phyloP scores from a whole-genome alignment of 2,888 invertebrate genomes.

The Platycheirus rosarum region DNA sequence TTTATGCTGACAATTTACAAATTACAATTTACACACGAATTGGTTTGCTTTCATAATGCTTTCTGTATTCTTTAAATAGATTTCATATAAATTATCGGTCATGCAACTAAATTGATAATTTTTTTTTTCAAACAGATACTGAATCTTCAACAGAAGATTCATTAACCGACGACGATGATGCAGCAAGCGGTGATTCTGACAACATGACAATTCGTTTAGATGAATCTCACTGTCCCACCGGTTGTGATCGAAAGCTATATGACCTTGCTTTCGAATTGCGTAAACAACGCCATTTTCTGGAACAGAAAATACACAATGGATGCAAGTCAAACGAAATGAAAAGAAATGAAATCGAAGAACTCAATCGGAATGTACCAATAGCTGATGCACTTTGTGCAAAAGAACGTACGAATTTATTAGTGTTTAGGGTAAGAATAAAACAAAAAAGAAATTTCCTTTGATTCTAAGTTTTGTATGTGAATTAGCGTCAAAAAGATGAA shows the following conservation, averaged over 20 bases:
- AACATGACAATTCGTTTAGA: slow-evolving; percentile 88
- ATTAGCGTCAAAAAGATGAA: slow-evolving; percentile 88
- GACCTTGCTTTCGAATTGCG: slow-evolving; percentile 87
- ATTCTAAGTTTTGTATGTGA: not conserved
- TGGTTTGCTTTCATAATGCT: too few species aligned
- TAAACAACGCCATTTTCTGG: slow-evolving; percentile 84
- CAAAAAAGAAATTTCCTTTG: not conserved
- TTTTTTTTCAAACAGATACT: slow-evolving; percentile 80
- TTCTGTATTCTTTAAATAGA: too few species aligned
- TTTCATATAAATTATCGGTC: too few species aligned
- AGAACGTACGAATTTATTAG: slow-evolving; percentile 85
- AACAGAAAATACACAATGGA: slow-evolving; percentile 85
- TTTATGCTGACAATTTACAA: too few species aligned
- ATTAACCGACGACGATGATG: slow-evolving; percentile 84
- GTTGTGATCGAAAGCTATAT: slow-evolving; percentile 87
- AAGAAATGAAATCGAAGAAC: slow-evolving; percentile 85
- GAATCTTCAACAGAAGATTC: slow-evolving; percentile 85
- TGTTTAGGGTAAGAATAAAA: slow-evolving; percentile 85
- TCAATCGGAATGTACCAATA: slow-evolving; percentile 84
- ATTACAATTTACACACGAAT: too few species aligned
- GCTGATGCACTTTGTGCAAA: slow-evolving; percentile 84
- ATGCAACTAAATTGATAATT: not conserved
- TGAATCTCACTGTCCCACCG: slow-evolving; percentile 88
- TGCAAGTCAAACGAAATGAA: slow-evolving; percentile 84
- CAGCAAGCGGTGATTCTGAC: slow-evolving; percentile 85